These are phyloP conservation scores for Siphamia tubifer DNA, from an alignment of 2,113 vertebrate species.

Conservation along the genomic window DNA sequence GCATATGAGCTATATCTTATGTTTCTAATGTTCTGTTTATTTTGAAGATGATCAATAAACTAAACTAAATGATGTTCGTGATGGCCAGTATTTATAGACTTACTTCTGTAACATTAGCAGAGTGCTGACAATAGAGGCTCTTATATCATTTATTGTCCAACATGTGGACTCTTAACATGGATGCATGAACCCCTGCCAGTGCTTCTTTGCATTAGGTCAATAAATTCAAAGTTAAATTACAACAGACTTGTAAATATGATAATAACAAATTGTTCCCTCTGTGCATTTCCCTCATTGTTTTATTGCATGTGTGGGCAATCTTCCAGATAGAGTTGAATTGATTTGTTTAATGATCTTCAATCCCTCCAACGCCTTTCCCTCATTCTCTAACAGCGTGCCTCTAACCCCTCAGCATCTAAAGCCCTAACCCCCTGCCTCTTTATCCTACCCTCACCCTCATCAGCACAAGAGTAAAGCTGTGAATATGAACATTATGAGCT, in stretches of 20 bases:
- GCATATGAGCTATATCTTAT: too few relatives aligned
- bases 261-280: conserved; percentile 51
- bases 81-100: background rate
- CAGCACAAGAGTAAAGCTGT: conserved; percentile 73
- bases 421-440: conserved; percentile 67
- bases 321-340: conserved; percentile 72
- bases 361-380: conserved; percentile 54
- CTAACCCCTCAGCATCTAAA: conserved; percentile 56
- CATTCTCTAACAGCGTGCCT: conserved; percentile 54
- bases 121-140: background rate
- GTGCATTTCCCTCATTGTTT: conserved; percentile 60
- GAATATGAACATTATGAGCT: conserved; percentile 86
- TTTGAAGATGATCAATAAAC: too few relatives aligned
- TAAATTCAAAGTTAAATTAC: conserved; percentile 50
- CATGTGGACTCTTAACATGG: background rate
- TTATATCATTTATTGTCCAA: conserved; percentile 15
- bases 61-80: too few relatives aligned
- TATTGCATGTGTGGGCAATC: conserved; percentile 72
- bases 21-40: too few relatives aligned
- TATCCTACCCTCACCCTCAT: conserved; percentile 69
- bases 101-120: background rate
- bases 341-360: conserved; percentile 73
- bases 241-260: conserved; percentile 69
- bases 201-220: conserved; percentile 26
- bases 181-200: background rate